Evolutionary conservation across 2,888 invertebrate species (phyloP), one percentile per base, ranked within the genome.

Genomic region (Macaria liturata): DNA sequence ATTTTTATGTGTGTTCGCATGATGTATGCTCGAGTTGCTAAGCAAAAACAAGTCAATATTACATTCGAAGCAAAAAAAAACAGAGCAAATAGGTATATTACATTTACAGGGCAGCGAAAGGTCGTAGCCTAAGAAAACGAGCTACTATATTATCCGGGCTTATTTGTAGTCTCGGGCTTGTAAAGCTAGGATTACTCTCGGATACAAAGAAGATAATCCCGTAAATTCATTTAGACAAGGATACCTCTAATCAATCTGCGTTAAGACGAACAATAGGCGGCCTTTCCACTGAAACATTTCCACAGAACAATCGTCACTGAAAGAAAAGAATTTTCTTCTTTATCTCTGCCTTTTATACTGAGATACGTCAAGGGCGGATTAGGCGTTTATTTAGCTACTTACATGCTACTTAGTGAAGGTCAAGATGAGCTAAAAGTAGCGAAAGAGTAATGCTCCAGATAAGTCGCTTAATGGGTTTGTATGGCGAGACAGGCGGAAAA

Each of bases 231-330:
- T 55, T 46, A 8, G 9, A n/a, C 46, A 40, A 49, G 39, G 49
- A 45, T 45, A 39, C 31, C 39, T 55, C 39, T 46, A 55, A 55
- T 50, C 49, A 46, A 50, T 55, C 46, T 55, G 8, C 49, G 46
- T 55, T 46, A 44, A 40, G 32, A 40, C 34, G 42, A 30, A 56
- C 46, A 50, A 56, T 56, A 42, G 49, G 30, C 34, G 46, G 30
- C 55, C 56, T 49, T 40, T 51, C 44, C 40, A 40, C 34, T 53
- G 30, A 47, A 51, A 9, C 49, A 20, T 40, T 3, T 57, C 37
- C 37, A 43, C 46, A 9, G 50, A 56, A 56, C 56, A 56, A 49
- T 49, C 30, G 50, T 42, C 55, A 42, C 31, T 40, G 49, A 50
- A 42, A 47, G 47, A 43, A 51, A 31, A 56, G 34, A 47, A 50